These are phyloP conservation scores for Oreortyx pictus DNA, from an alignment of 2,797 vertebrate species.

Conservation along the genomic window DNA sequence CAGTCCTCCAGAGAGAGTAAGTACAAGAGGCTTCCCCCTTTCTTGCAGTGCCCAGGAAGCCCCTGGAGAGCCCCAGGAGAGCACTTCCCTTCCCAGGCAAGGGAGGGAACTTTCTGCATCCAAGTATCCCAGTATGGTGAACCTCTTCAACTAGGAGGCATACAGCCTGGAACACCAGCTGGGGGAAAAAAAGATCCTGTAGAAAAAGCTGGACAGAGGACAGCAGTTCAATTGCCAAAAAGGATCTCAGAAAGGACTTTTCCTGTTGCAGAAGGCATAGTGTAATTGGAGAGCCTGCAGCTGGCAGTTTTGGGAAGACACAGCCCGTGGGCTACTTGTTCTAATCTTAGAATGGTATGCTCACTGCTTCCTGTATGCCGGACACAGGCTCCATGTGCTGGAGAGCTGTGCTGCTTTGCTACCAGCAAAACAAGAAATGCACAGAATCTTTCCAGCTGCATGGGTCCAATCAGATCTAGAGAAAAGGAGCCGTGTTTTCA, in stretches of 20 bases:
- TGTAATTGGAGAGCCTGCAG: conserved; percentile 68
- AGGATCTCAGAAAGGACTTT: conserved; percentile 24
- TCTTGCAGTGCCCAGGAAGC: not conserved
- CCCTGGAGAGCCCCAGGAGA: not conserved
- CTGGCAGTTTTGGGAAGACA: conserved; percentile 53
- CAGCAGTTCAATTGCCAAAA: not conserved
- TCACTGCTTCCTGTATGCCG: conserved; percentile 23
- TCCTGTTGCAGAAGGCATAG: not conserved
- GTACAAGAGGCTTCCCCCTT: not conserved
- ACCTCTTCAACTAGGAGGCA: not conserved
- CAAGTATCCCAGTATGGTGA: rapidly evolving
- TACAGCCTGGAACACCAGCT: not conserved
- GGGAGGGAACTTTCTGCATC: not conserved
- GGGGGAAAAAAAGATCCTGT: too few species aligned
- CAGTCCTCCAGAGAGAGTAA: not conserved
- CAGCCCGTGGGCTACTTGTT: conserved; percentile 53
- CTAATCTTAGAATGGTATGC: conserved; percentile 80
- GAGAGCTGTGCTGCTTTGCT: not conserved
- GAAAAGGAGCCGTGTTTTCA: conserved; percentile 36
- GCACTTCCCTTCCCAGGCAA: not conserved
- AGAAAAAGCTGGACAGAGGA: not conserved
- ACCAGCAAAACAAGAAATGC: not conserved
- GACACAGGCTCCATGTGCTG: not conserved
- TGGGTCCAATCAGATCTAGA: not conserved
- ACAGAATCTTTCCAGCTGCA: not conserved